Evolutionary conservation across 2,888 invertebrate genomes (phyloP), one percentile per base, ranked within the genome.

Genomic region (Urechis unicinctus): DNA sequence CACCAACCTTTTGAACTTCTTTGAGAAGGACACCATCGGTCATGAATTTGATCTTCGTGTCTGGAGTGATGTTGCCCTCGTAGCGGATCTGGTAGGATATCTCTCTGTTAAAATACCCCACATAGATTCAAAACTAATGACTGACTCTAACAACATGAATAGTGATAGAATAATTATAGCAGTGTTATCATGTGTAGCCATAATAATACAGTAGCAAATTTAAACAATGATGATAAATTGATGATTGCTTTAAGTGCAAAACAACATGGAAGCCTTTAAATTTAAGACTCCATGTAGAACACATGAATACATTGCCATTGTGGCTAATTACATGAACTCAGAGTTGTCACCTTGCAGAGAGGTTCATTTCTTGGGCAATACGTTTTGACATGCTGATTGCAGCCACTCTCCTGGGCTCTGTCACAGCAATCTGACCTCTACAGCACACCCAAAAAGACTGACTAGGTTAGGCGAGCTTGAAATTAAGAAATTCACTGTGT

Each of bases 1-100:
- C 43, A 51, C 73, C 66, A 70, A 84, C 84, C 51, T 82, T 82
- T 79, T 92, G 89, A 46, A 94, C 84, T 79, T 95, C 95, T 77
- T 91, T 92, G 30, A 99, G 79, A 5, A 99, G 82, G 0, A 98
- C 95, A 77, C 98, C 85, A 77, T 98, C 98, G 5, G 98, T 98
- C 96, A 98, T 95, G 73, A 98, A 98, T 79, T 97, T 96, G 56
- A 99, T 91, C 76, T 86, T 87, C 0, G 98, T 98, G 3, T 89
- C 84, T 0, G 86, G 84, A 0, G 87, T 88, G 0, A 85, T 87
- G 69, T 94, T 97, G 22, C 93, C 95, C 72, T 98, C 96, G 73
- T 94, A 98, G 57, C 98, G 83, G 79, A 98, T 97, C 73, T 82
- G 77, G 62, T 78, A 79, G 0, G 78, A 77, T 22, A 78, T 74